phyloP scores from a whole-genome alignment of 2,888 invertebrate species.

The Melikaiella ostensackeni region DNA sequence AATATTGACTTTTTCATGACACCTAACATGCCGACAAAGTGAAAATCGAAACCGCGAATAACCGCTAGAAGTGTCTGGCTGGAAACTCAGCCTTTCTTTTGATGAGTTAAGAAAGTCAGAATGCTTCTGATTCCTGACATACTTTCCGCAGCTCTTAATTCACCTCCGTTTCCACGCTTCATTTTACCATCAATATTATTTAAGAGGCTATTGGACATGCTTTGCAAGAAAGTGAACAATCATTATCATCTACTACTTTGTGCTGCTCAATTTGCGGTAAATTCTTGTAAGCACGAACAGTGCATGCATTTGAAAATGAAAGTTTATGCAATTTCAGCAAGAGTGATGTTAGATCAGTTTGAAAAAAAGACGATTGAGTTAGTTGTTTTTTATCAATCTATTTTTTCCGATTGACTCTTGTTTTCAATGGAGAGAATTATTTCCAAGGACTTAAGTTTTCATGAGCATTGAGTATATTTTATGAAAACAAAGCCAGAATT shows the following conservation, averaged over 20 bases:
- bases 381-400: not conserved
- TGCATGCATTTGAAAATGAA: conserved; percentile 4
- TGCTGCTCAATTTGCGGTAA: conserved; percentile 2
- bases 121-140: conserved; percentile 59
- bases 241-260: conserved; percentile 6
- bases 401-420: not conserved
- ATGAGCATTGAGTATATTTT: too few relatives aligned
- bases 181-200: conserved; percentile 35
- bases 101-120: conserved; percentile 55
- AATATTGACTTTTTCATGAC: conserved; percentile 17
- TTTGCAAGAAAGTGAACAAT: conserved; percentile 24
- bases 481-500: too few relatives aligned
- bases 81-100: conserved; percentile 50
- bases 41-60: conserved; percentile 40
- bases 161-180: conserved; percentile 38
- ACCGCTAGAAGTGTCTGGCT: conserved; percentile 45
- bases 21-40: conserved; percentile 28
- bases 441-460: too few relatives aligned
- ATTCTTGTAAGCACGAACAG: not conserved
- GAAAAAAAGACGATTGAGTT: not conserved
- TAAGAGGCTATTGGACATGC: conserved; percentile 19
- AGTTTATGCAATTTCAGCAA: conserved; percentile 34
- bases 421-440: not conserved
- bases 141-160: conserved; percentile 54
- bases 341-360: conserved; percentile 22